phyloP scores from a whole-genome alignment of 2,113 vertebrate genomes.

The Jacana jacana region DNA sequence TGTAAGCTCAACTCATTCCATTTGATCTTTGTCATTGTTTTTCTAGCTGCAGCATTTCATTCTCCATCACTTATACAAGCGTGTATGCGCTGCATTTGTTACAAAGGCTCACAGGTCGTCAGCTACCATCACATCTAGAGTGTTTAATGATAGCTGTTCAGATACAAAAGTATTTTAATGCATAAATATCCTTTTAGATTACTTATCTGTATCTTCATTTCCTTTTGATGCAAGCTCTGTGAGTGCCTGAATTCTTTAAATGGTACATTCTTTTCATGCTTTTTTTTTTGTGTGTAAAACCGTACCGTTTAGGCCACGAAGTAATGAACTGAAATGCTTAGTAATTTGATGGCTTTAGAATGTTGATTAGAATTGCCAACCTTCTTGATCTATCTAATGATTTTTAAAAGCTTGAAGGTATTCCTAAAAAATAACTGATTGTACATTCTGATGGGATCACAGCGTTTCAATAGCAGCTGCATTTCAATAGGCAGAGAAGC shows the following conservation, averaged over 20 bases:
- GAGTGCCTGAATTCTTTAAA: not conserved
- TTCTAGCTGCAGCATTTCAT: not conserved
- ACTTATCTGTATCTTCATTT: not conserved
- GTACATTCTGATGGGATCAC: not conserved
- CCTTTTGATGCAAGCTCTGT: not conserved
- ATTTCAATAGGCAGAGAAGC: constrained; percentile 13
- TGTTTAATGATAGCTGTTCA: not conserved
- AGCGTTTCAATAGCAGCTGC: constrained; percentile 10
- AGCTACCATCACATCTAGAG: not conserved
- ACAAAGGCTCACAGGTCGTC: not conserved
- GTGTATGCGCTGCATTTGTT: not conserved
- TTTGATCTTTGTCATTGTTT: not conserved
- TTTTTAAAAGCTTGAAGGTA: constrained; percentile 12
- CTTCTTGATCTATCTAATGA: constrained; percentile 2
- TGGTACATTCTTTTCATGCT: not conserved
- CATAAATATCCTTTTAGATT: not conserved
- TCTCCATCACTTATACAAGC: not conserved
- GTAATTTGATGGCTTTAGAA: not conserved
- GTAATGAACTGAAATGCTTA: not conserved
- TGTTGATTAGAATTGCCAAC: constrained; percentile 1
- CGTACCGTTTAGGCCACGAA: not conserved
- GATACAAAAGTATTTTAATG: not conserved
- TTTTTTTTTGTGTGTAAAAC: not conserved
- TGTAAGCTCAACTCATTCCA: not conserved
- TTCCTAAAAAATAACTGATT: not conserved